Base-by-base conservation (phyloP, 2,797 vertebrate genomes). In the Neosilurus mollespiculum region DNA sequence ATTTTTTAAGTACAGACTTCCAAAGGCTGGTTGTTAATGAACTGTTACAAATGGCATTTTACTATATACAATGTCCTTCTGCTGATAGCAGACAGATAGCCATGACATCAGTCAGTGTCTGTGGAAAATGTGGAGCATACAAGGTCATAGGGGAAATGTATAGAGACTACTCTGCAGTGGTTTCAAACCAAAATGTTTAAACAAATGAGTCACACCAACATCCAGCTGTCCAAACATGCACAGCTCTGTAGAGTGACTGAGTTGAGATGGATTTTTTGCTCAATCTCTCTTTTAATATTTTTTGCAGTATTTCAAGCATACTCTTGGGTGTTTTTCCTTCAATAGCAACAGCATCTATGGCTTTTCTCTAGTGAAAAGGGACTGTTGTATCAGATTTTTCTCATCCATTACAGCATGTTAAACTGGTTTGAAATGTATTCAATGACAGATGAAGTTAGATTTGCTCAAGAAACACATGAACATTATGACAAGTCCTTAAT, bases 171-270 rank as follows among this genome's bases (percentile, higher is more conserved):
- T 79, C 30, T 51, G 26, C 66, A 76, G 56, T 76, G 72, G 65
- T 84, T 88, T 81, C 86, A 78, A 87, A 79, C 78, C 64, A 86
- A 76, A 77, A 78, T 56, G 59, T 87, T 88, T 76, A 76, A 87
- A 89, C 84, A 87, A 86, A 86, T 81, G 70, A 88, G 84, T 88
- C 83, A 86, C 70, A 20, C 53, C 18, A 18, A 15, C 79, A 62
- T 81, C 54, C 83, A 87, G 83, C 86, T 88, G 83, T 83, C 75
- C 78, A 87, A 88, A 84, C 87, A 87, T 77, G 54, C 37, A 30
- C 53, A 66, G 53, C 64, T 30, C 26, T 54, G 59, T 66, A 56
- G 54, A 87, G 54, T 70, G 54, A 34, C 49, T 64, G 24, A 65
- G 62, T 20, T 78, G 10, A 54, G 75, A 78, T 82, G 61, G 51